A percentile compares a stretch with the other conserved stretches of the same genome.
Conservation (phyloP, 2,888 invertebrate species). For the Cantharis flavilabris region DNA sequence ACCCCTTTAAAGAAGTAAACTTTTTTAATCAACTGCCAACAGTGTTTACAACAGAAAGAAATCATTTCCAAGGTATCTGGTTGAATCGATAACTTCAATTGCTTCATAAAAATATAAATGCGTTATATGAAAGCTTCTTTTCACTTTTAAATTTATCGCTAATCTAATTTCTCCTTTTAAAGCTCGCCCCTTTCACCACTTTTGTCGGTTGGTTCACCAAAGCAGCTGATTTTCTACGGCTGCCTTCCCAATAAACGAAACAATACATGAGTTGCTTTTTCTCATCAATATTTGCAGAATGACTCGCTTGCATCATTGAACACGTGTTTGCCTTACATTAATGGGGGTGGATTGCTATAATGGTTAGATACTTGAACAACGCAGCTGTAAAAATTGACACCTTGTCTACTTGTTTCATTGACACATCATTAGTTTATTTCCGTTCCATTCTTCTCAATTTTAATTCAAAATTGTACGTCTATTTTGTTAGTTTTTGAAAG, state of each 20-base stretch:
- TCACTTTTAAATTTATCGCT: neutral
- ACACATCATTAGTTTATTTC: conserved; percentile 21
- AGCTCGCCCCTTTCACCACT: neutral
- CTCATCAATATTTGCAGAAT: conserved; percentile 25
- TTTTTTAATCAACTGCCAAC: neutral
- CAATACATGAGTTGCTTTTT: conserved; percentile 15
- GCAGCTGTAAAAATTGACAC: conserved; percentile 29
- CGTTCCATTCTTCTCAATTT: conserved; percentile 2
- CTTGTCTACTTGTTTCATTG: conserved; percentile 19
- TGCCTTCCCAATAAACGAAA: conserved; percentile 29
- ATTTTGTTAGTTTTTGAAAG: neutral
- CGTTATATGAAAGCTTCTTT: neutral
- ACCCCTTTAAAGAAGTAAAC: neutral
- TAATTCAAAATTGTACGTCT: neutral
- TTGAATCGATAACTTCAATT: neutral
- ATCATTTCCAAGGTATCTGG: neutral
- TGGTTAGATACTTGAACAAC: conserved; percentile 15
- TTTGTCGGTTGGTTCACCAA: conserved; percentile 2
- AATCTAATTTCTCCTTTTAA: neutral
- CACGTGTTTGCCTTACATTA: conserved; percentile 34
- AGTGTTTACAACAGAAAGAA: neutral
- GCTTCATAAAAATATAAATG: neutral
- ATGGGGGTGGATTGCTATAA: conserved; percentile 24
- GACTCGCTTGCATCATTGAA: conserved; percentile 29
- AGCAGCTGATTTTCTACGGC: conserved; percentile 31